These are phyloP conservation scores for Ceratoteleas bidentatus DNA, from an alignment of 1,140 invertebrate species.

Conservation along the genomic window DNA sequence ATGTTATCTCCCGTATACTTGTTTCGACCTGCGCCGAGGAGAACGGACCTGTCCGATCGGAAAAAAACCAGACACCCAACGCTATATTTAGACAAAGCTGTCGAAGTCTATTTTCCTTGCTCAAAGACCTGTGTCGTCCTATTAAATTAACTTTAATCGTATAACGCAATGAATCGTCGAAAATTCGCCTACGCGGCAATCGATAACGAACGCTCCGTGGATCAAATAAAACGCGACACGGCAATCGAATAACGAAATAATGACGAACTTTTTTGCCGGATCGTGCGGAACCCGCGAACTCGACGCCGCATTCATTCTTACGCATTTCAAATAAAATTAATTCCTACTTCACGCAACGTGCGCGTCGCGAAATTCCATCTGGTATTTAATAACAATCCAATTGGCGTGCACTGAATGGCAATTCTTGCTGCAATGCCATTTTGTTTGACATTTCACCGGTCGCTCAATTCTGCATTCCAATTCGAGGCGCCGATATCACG, in stretches of 20 bases:
- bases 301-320: slow-evolving; percentile 12
- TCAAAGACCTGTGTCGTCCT: slow-evolving; percentile 1
- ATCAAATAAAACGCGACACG: slow-evolving; percentile 2
- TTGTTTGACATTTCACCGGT: slow-evolving; percentile 40
- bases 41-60: slow-evolving; percentile 2
- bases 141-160: slow-evolving; percentile 1
- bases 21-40: neutral
- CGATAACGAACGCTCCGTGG: neutral
- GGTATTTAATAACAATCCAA: slow-evolving; percentile 46
- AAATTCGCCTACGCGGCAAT: neutral
- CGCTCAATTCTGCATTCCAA: slow-evolving; percentile 37
- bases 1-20: slow-evolving; percentile 1
- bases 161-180: slow-evolving; percentile 1
- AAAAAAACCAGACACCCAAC: slow-evolving; percentile 2
- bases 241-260: slow-evolving; percentile 10
- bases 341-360: slow-evolving; percentile 22
- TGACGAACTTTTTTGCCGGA: slow-evolving; percentile 4
- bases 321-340: slow-evolving; percentile 30
- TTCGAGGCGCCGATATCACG: slow-evolving; percentile 28
- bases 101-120: neutral
- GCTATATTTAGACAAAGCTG: slow-evolving; percentile 7
- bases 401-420: slow-evolving; percentile 36
- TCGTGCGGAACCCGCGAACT: neutral
- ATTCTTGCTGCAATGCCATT: slow-evolving; percentile 27
- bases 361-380: slow-evolving; percentile 24